Percentiles rank a stretch among this genome's conserved stretches.
phyloP scores from a whole-genome alignment of 2,113 vertebrate genomes.

The Podocnemis expansa region DNA sequence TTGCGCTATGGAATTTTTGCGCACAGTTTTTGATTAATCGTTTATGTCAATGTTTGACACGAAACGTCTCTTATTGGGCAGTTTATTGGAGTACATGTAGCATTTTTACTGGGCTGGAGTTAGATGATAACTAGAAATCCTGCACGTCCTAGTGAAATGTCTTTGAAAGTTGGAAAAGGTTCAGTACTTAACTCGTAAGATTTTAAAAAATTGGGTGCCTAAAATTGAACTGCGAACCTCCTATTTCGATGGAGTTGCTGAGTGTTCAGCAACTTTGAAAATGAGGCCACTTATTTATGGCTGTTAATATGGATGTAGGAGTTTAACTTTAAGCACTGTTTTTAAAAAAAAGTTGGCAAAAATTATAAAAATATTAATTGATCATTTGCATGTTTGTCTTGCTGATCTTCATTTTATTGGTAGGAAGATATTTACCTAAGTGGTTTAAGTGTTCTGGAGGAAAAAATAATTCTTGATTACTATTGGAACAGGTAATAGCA shows the following conservation, averaged over 20 bases:
- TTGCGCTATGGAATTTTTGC: constrained; percentile 7
- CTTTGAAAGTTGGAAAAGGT: constrained; percentile 51
- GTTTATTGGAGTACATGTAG: constrained; percentile 32
- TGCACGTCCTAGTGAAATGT: constrained; percentile 38
- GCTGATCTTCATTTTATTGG: constrained; percentile 22
- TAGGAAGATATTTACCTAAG: constrained; percentile 28
- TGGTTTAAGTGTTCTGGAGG: constrained; percentile 19
- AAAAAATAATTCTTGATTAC: constrained; percentile 5
- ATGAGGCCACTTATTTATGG: not conserved
- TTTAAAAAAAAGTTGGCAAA: not conserved
- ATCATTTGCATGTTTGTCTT: constrained; percentile 25
- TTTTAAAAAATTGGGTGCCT: not conserved
- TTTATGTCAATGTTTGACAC: constrained; percentile 53
- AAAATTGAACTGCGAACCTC: not conserved
- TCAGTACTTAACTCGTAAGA: constrained; percentile 31
- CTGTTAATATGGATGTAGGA: not conserved
- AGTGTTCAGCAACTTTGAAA: not conserved
- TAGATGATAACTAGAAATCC: constrained; percentile 26
- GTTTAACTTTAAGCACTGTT: not conserved
- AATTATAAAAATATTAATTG: not conserved
- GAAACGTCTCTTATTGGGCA: constrained; percentile 41
- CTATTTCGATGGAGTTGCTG: not conserved
- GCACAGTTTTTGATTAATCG: constrained; percentile 30
- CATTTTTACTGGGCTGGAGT: constrained; percentile 41
- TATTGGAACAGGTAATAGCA: constrained; percentile 34